Evolutionary conservation across 2,888 invertebrate species (phyloP), one percentile per base, ranked within the genome.

Genomic region (Cloeon dipterum): DNA sequence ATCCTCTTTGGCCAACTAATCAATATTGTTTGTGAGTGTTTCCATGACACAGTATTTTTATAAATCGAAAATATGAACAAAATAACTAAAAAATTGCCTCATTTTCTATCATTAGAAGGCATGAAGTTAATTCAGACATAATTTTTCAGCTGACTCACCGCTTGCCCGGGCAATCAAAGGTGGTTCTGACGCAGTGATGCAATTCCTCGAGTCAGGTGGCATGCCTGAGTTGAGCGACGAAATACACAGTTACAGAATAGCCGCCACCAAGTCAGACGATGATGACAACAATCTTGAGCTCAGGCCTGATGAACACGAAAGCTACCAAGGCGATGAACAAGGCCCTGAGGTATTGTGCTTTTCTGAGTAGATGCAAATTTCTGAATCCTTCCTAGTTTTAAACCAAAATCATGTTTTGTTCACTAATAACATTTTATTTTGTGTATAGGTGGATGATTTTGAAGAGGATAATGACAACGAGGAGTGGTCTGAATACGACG

Each of bases 1-100:
- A 74, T 78, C 46, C 67, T 82, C 39, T 81, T 81, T 55, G 81
- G 79, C n/a, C 81, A 78, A 62, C 61, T 79, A 42, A 70, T 85
- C 45, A 64, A 74, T 23, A 78, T 83, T 11, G 74, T 74, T 57
- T 60, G 68, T 69, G 55, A 60, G 66, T 56, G 16, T 32, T 11
- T 34, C 10, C 18, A 13, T 5, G 17, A 13, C 8, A 33, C n/a
- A 13, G 29, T 29, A 16, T 17, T 16, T 29, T 17, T 14, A 20
- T 17, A 2, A 20, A 21, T 21, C 21, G 5, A 10, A 10, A 7
- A 10, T 21, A 5, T 8, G 10, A 8, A 8, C 8, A 8, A 8
- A 8, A 21, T 21, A 5, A 21, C 21, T 8, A 8, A 34, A 19
- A 2, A 19, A 19, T n/a, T 8, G 14, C 4, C 13, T 5, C 8